A percentile compares a stretch with the other conserved stretches of the same genome.
Conservation (phyloP, 2,113 vertebrate species). For the Camarhynchus parvulus region DNA sequence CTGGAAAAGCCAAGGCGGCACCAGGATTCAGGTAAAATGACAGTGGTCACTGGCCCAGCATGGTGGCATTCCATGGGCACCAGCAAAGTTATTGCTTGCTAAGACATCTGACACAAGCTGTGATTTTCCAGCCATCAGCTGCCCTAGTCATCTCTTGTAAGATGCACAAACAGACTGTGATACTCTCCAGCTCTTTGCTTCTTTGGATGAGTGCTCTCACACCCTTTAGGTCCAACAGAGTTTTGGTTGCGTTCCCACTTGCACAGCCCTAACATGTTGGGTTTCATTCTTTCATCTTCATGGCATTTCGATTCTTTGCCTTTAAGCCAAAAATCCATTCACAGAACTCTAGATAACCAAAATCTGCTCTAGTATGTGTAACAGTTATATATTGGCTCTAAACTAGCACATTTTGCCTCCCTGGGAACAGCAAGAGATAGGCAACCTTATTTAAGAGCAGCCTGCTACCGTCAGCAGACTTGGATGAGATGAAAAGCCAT, state of each 20-base stretch:
- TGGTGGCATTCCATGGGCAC: neutral
- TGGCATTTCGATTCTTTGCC: neutral
- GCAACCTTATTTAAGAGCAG: neutral
- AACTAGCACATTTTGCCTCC: neutral
- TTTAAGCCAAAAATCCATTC: neutral
- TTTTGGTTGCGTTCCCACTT: neutral
- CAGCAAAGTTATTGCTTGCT: neutral
- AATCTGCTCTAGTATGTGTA: neutral
- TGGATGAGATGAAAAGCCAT: neutral
- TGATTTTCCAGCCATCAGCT: neutral
- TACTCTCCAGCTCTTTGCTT: neutral
- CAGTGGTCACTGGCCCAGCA: neutral
- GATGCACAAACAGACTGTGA: neutral
- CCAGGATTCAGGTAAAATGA: neutral
- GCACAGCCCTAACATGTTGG: neutral
- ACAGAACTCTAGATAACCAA: neutral
- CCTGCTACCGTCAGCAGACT: neutral
- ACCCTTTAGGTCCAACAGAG: neutral
- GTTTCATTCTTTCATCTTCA: neutral
- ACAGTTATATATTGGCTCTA: neutral
- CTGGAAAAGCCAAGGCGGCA: neutral
- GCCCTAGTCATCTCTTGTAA: neutral
- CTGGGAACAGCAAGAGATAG: neutral
- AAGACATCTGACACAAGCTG: neutral
- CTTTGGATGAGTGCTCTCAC: neutral